Conservation (phyloP, 2,888 invertebrate genomes). For the Caenorhabditis sp. region DNA sequence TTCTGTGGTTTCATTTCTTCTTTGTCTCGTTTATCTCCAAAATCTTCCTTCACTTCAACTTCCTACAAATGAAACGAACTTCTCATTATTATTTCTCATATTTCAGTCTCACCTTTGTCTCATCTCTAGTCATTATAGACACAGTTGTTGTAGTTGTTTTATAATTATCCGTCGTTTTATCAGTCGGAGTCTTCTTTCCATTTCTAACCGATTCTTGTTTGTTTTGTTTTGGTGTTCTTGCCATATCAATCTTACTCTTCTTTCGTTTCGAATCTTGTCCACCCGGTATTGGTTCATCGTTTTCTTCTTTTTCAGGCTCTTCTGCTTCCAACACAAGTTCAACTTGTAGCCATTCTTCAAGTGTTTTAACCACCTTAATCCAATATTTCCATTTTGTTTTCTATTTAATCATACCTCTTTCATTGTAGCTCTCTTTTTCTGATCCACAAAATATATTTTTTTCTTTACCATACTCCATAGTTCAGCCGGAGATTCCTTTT, state of each 20-base stretch:
- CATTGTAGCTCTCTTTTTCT: slow-evolving; percentile 23
- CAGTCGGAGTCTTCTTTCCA: background rate
- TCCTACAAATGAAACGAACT: no score
- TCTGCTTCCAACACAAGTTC: slow-evolving; percentile 31
- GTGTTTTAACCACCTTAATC: no score
- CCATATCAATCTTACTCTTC: background rate
- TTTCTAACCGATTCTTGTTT: background rate
- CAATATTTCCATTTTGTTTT: no score
- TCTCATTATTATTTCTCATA: no score
- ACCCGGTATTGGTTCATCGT: background rate
- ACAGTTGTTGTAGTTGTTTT: background rate
- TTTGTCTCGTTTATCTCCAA: no score
- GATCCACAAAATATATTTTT: slow-evolving; percentile 20
- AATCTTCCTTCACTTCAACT: no score
- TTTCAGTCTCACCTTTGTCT: background rate
- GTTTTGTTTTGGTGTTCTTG: background rate
- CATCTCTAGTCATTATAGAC: background rate
- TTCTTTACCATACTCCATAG: slow-evolving; percentile 19
- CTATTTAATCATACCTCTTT: no score
- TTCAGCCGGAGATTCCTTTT: slow-evolving; percentile 16
- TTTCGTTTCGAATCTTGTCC: background rate
- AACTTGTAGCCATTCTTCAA: slow-evolving; percentile 31
- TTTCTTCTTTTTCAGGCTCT: slow-evolving; percentile 22
- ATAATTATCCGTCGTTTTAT: background rate
- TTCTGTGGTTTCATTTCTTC: no score